Percentiles rank a stretch among this genome's conserved stretches.
phyloP scores from a whole-genome alignment of 2,888 invertebrate genomes.

The Callimorpha dominula region DNA sequence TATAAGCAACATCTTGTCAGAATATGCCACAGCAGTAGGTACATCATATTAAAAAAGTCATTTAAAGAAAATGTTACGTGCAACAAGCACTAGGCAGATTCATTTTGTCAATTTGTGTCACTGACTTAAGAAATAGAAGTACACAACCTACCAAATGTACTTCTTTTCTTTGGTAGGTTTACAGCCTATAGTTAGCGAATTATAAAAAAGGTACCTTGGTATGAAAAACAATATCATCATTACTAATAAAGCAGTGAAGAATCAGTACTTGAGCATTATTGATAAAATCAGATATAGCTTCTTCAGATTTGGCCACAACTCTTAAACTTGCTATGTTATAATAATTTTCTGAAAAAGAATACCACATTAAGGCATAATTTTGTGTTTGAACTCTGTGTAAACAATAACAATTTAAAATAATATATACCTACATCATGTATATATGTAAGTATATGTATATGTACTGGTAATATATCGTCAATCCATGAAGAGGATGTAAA shows the following conservation, averaged over 20 bases:
- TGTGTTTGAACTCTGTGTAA: too few species aligned
- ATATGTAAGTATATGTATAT: background rate
- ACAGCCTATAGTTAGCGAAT: too few species aligned
- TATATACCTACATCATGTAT: background rate
- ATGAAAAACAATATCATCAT: constrained; percentile 60
- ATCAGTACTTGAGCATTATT: constrained; percentile 73
- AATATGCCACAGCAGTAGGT: too few species aligned
- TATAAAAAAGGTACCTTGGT: constrained; percentile 46
- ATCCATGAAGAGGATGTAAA: too few species aligned
- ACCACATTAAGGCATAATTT: background rate
- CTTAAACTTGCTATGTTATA: constrained; percentile 60
- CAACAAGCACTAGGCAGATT: too few species aligned
- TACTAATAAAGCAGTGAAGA: constrained; percentile 63
- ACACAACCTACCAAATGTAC: too few species aligned
- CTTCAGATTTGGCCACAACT: constrained; percentile 64
- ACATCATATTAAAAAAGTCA: too few species aligned
- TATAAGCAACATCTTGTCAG: too few species aligned
- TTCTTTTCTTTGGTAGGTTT: background rate
- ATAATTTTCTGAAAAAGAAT: constrained; percentile 70
- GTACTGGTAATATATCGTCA: background rate
- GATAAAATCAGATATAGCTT: constrained; percentile 73
- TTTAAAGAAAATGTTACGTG: too few species aligned
- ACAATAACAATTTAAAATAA: too few species aligned
- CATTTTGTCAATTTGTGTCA: too few species aligned
- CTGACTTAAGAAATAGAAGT: too few species aligned